phyloP scores from a whole-genome alignment of 2,113 vertebrate genomes.

The Laterallus jamaicensis region DNA sequence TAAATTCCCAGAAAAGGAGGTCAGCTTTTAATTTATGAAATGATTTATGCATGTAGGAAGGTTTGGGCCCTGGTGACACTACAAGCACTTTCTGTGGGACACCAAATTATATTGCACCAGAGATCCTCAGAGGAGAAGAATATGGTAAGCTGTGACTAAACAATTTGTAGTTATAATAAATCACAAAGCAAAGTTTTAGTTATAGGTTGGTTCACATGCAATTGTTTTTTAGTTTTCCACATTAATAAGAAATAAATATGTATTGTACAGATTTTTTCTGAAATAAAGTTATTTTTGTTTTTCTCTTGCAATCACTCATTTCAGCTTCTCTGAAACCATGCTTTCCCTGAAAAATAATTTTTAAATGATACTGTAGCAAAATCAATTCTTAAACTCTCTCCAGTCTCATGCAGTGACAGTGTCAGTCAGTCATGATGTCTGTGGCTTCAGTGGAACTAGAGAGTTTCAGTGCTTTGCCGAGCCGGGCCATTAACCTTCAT shows the following conservation, averaged over 20 bases:
- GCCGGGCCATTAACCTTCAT: no score
- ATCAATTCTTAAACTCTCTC: neutral
- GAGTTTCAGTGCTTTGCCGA: neutral
- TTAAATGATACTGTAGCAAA: neutral
- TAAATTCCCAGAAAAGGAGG: neutral
- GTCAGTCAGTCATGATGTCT: neutral
- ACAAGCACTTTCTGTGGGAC: constrained; percentile 99
- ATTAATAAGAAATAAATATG: neutral
- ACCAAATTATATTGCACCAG: constrained; percentile 97
- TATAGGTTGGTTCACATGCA: neutral
- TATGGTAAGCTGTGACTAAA: constrained; percentile 82
- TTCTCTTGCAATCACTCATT: neutral
- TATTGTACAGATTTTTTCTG: neutral
- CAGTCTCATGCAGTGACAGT: neutral
- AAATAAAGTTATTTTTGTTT: neutral
- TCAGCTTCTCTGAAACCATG: neutral
- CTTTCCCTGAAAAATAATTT: neutral
- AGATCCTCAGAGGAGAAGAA: constrained; percentile 96
- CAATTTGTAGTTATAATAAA: neutral
- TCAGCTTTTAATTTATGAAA: neutral
- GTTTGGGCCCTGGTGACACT: constrained; percentile 95
- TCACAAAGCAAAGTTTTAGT: neutral
- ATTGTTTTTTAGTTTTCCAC: neutral
- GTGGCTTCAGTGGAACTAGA: neutral
- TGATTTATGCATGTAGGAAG: constrained; percentile 82